Conservation (phyloP, 2,888 invertebrate species). For the Seira musarum region DNA sequence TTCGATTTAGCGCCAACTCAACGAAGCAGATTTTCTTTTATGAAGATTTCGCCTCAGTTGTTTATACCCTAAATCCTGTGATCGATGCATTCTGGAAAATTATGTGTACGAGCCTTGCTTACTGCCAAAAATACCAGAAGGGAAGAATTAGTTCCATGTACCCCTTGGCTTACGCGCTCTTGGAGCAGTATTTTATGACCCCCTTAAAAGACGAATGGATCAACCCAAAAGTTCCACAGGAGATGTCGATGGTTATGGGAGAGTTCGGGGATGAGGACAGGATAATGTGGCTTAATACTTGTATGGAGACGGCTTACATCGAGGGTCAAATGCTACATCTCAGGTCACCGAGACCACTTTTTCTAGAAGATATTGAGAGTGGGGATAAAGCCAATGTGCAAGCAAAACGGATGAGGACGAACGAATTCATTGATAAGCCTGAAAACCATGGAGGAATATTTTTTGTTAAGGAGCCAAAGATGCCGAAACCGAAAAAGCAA, state of each 20-base stretch:
- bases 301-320: slow-evolving; percentile 44
- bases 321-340: slow-evolving; percentile 16
- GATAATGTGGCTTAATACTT: slow-evolving; percentile 34
- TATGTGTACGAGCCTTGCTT: slow-evolving; percentile 22
- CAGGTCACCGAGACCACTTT: slow-evolving; percentile 30
- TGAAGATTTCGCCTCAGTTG: slow-evolving; percentile 16
- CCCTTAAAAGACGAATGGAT: slow-evolving; percentile 38
- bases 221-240: neutral
- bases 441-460: neutral
- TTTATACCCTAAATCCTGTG: slow-evolving; percentile 16
- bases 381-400: neutral
- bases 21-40: slow-evolving; percentile 39
- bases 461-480: neutral
- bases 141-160: slow-evolving; percentile 21
- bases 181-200: slow-evolving; percentile 37
- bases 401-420: neutral
- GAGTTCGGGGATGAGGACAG: slow-evolving; percentile 41
- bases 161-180: slow-evolving; percentile 15
- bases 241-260: slow-evolving; percentile 35
- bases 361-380: neutral
- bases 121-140: slow-evolving; percentile 29
- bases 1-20: slow-evolving; percentile 30
- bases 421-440: slow-evolving; percentile 22
- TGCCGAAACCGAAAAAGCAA: neutral
- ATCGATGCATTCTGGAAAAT: slow-evolving; percentile 49